Conservation (phyloP, 1,140 invertebrate species). For the Drosophila takahashii region DNA sequence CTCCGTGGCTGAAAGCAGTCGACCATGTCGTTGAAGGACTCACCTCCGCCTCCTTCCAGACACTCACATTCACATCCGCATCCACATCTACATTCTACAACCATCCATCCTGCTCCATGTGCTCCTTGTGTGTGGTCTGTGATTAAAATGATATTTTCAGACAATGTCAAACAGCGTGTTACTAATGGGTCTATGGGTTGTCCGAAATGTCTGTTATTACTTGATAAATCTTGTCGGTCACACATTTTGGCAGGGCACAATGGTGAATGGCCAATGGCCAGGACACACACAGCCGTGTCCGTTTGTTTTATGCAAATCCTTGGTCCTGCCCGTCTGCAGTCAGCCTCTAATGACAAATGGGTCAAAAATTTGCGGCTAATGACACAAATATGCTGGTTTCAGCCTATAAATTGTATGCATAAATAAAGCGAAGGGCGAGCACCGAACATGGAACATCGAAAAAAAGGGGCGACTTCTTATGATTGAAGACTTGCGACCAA, state of each 20-base stretch:
- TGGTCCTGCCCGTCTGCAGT: slow-evolving; percentile 44
- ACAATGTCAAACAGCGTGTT: slow-evolving; percentile 81
- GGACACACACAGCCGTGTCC: slow-evolving; percentile 37
- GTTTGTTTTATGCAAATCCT: slow-evolving; percentile 80
- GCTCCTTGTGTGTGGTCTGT: slow-evolving; percentile 51
- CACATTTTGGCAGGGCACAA: slow-evolving; percentile 67
- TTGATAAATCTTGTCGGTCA: slow-evolving; percentile 83
- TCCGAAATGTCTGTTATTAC: slow-evolving; percentile 83
- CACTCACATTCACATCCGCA: background rate
- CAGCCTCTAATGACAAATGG: slow-evolving; percentile 79
- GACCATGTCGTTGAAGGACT: slow-evolving; percentile 23
- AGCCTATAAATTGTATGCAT: slow-evolving; percentile 77
- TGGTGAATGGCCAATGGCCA: slow-evolving; percentile 2
- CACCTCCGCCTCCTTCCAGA: background rate
- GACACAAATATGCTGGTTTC: slow-evolving; percentile 77
- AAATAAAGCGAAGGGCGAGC: slow-evolving; percentile 58
- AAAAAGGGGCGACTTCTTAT: slow-evolving; percentile 42
- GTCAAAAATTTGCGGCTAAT: slow-evolving; percentile 82
- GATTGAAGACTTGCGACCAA: slow-evolving; percentile 67
- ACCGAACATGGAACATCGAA: background rate
- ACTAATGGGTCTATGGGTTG: slow-evolving; percentile 82
- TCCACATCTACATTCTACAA: background rate
- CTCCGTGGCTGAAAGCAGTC: slow-evolving; percentile 1
- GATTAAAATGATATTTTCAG: slow-evolving; percentile 82
- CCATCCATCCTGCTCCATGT: slow-evolving; percentile 10